Base-by-base conservation (phyloP, 2,113 vertebrate genomes). In the Benitochromis conjunctus region DNA sequence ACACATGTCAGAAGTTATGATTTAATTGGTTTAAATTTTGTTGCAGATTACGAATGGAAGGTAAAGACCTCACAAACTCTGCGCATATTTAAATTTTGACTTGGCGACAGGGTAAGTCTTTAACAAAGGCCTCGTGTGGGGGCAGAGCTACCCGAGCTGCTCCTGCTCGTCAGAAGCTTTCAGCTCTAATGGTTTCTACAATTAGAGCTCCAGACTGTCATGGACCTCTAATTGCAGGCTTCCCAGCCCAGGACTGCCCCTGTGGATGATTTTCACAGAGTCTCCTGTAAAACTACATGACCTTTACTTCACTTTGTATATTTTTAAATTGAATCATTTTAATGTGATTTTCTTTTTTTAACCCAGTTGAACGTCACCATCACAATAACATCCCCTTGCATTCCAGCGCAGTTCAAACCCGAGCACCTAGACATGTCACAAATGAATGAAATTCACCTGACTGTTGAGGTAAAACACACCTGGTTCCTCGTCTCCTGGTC, bases 401-500 rank as follows among this genome's bases (percentile, higher is more conserved):
- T 51, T 76, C 66, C 46, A 13, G 24, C 4, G 0, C 24, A 51
- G 69, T 51, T 76, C 26, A 76, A 76, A 53, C 71, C 0, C 6
- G 2, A 76, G 46, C 16, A n/a, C 46, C 46, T 19, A n/a, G 6
- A 53, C 16, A 0, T 31, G 18, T 51, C 26, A 13, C 46, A 76
- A 76, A 53, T 31, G 26, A 53, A 55, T 62, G 18, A 26, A 26
- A 76, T 48, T n/a, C 24, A 13, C 41, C 43, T 38, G 53, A 7
- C 56, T 56, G 2, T 24, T 48, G 38, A 41, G 18, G 6, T 8
- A 41, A 62, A 10, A 4, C 34, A 9, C 80, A 97, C 98, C 96
- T 97, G 84, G 80, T 98, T 98, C 54, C 98, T 96, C 8, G 94
- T 95, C 24, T 97, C 96, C 93, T 98, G 98, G 90, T 96, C 96